These are phyloP conservation scores for Thermophis baileyi DNA, from an alignment of 2,113 vertebrate genomes.

Conservation along the genomic window DNA sequence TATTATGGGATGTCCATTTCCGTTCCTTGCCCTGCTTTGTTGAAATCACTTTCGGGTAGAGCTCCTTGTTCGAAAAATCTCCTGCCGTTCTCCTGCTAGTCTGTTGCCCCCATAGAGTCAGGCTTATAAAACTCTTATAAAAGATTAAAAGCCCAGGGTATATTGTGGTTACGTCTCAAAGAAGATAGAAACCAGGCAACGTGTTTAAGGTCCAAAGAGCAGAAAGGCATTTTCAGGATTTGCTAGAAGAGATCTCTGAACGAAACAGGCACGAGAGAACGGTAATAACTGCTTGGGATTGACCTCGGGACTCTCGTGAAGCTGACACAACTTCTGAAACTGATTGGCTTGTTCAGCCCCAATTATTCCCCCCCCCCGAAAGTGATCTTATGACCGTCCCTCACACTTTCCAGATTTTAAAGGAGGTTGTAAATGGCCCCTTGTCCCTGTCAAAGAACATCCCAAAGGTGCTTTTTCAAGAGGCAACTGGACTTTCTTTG, in stretches of 20 bases:
- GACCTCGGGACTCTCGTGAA: background rate
- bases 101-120: background rate
- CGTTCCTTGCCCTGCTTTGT: background rate
- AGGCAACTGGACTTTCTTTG: no score
- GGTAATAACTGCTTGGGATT: background rate
- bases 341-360: background rate
- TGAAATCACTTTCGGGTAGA: background rate
- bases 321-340: background rate
- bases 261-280: background rate
- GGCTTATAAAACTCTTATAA: slow-evolving; percentile 14
- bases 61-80: background rate
- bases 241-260: background rate
- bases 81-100: background rate
- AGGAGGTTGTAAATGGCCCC: background rate
- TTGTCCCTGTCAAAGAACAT: background rate
- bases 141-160: slow-evolving; percentile 18
- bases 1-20: background rate
- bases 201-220: background rate
- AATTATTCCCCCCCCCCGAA: background rate
- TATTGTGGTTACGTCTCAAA: slow-evolving; percentile 24
- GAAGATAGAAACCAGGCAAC: background rate
- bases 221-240: background rate
- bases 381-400: background rate
- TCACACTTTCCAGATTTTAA: background rate
- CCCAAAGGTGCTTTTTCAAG: background rate